Evolutionary conservation across 1,140 invertebrate genomes (phyloP), one percentile per base, ranked within the genome.

Genomic region (Schlechtendalia chinensis): DNA sequence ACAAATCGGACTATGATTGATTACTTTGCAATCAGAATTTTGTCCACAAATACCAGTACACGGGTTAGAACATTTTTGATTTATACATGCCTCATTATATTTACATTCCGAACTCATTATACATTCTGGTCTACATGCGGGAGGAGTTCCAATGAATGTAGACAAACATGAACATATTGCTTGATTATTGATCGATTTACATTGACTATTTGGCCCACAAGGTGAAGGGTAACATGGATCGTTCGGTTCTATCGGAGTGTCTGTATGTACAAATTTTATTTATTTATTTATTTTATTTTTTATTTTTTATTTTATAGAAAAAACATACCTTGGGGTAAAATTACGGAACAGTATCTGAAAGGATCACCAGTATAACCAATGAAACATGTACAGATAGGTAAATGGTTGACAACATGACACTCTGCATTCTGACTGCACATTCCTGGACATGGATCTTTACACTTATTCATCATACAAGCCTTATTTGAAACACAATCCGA

Each of bases 391-490:
- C 90, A 91, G n/a, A 85, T 84, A 19, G 89, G 87, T 47, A 87
- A 84, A 82, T 90, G 88, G 82, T 89, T 89, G 12, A 87, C 84
- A 16, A 89, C 87, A 58, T 86, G 86, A 84, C 90, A 90, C 27
- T 88, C 87, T 71, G 88, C 86, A 83, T 85, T 86, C 75, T 86
- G 85, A n/a, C 88, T 89, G 85, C 89, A 90, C 6, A 86, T 86
- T 56, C 88, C 87, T n/a, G 87, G 85, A 81, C 91, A 93, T 63
- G 91, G 91, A 86, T 92, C 89, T 83, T 88, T 88, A 85, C 91
- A 92, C 86, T 90, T 91, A 80, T 90, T 89, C 82, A 89, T 89
- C 39, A 91, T 88, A 82, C 91, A 92, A n/a, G 91, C 89, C 85
- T 89, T 89, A 83, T 90, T 88, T 63, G 85, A 85, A 5, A 90